Base-by-base conservation (phyloP, 2,113 vertebrate genomes). In the Atherinomorus stipes region DNA sequence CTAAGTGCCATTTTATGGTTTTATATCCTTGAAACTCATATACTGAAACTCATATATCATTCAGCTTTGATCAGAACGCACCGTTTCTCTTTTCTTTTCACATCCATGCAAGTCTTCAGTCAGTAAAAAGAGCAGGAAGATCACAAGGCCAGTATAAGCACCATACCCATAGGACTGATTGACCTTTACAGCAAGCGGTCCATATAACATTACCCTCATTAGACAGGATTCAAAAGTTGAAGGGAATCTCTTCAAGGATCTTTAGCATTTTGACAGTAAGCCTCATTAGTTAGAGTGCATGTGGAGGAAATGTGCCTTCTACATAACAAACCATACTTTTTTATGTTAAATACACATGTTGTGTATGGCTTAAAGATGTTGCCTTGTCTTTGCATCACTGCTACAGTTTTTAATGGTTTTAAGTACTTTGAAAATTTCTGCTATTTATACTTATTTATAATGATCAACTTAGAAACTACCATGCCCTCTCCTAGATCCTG, bases 161-260 rank as follows among this genome's bases (percentile, higher is more conserved):
- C 18, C 22, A 54, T 61, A 64, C 74, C 89, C 81, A 42, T 53
- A 78, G 78, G 89, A 78, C 71, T 64, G 63, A 83, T 8, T n/a
- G 52, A 57, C 85, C 78, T 80, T 81, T 66, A 69, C 61, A 66
- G 62, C 11, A 73, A 73, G 72, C 70, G 64, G 67, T 64, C 47
- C 58, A 54, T 25, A 49, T 69, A 77, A 70, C 59, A 62, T 80
- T 76, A 23, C 71, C 71, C 71, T 91, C 84, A 89, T 89, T 89
- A 91, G 71, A 62, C 67, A 76, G 75, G 72, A 68, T 64, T 53
- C 80, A 75, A 68, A 26, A 40, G n/a, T 79, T 82, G 81, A 90
- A 90, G 72, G 74, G 19, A 58, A 66, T 21, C 86, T 79, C 60
- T 86, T 40, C 49, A 81, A 76, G 75, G 71, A 81, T 77, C 70